Conservation (phyloP, 2,797 vertebrate species). For the Bradypodion pumilum region DNA sequence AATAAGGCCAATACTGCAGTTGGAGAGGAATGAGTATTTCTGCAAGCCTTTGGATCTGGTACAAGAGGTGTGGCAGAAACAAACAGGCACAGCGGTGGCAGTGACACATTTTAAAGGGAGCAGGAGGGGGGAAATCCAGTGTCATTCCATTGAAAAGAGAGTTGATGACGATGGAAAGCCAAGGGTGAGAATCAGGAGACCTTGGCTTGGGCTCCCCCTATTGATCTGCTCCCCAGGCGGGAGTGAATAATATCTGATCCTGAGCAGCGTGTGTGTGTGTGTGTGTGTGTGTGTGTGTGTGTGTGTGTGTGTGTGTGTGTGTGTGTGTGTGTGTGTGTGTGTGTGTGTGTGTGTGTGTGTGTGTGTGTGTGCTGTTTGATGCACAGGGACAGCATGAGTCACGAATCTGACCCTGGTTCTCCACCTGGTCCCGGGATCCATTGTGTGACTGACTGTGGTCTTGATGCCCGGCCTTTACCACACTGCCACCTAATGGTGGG, state of each 20-base stretch:
- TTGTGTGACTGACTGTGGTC: background rate
- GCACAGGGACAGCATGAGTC: background rate
- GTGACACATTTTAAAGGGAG: background rate
- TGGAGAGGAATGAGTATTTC: background rate
- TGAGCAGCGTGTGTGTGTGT: background rate
- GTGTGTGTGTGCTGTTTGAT: background rate
- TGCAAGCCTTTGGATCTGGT: background rate
- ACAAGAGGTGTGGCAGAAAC: background rate
- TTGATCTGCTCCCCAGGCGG: constrained; percentile 9
- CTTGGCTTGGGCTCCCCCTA: constrained; percentile 23
- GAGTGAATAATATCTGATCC: constrained; percentile 9
- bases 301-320: no score
- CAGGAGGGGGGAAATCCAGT: background rate
- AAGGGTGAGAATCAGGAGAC: constrained; percentile 13
- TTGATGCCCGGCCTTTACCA: constrained; percentile 15
- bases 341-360: no score
- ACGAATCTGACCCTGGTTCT: background rate
- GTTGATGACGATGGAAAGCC: background rate
- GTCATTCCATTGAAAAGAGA: background rate
- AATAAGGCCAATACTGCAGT: background rate
- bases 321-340: no score
- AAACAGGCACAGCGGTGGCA: fast-evolving
- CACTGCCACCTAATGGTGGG: constrained; percentile 58
- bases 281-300: no score
- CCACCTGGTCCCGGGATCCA: background rate